Base-by-base conservation (phyloP, 2,888 invertebrate species). In the Brachyopa scutellaris region DNA sequence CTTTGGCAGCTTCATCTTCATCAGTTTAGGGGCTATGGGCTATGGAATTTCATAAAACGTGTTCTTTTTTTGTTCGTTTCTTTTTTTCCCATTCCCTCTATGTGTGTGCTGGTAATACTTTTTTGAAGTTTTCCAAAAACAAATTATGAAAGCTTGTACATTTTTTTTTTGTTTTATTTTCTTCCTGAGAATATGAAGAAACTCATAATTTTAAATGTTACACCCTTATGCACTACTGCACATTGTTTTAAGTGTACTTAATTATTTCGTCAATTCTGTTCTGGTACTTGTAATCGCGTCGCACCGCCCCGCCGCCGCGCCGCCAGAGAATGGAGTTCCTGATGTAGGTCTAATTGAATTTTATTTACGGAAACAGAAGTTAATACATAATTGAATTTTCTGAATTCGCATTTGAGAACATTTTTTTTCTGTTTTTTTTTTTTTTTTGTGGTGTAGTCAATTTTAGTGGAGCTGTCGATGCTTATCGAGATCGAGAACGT, bases 21-120 rank as follows among this genome's bases (percentile, higher is more conserved):
- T 69, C 74, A 69, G 79, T 80, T 67, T 74, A 57, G 38, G 57
- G 67, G 40, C 33, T 74, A 74, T 62, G 57, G 67, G 40, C 33
- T 74, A 74, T 62, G 62, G 62, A 80, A 74, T 80, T 80, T 80
- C 57, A 69, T 74, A 69, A 80, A 74, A 62, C 29, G 40, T 59
- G 36, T 38, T 57, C 36, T 36, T 73, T 72, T 59, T 31, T 53
- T 23, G 8, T 31, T n/a, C n/a, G n/a, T n/a, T n/a, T n/a, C 21
- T 26, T 42, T 23, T 38, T 11, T 51, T 31, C 9, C 19, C 23
- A 7, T 33, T n/a, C n/a, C n/a, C n/a, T n/a, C n/a, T n/a, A n/a
- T 23, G 8, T 2, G 33, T 45, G 42, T 42, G 29, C 26, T 49
- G 49, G 29, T 42, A 67, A 57, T 66, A 62, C 73, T 72, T 79